Conservation (phyloP, 1,140 invertebrate genomes). For the Drosophila tani region DNA sequence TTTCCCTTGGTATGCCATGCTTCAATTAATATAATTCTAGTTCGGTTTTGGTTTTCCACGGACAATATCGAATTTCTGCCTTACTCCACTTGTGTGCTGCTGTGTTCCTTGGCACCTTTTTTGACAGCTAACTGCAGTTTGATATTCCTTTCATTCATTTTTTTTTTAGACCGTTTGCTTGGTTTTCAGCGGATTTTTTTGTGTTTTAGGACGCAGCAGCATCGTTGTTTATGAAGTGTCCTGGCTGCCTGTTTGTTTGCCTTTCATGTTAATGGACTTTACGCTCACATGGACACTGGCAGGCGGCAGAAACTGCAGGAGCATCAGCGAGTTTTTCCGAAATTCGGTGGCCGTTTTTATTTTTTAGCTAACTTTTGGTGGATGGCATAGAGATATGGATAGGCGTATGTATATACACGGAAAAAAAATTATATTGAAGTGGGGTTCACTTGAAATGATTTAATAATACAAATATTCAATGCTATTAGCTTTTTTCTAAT, state of each 20-base stretch:
- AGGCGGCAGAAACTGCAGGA: constrained; percentile 33
- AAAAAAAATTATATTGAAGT: not conserved
- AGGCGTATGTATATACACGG: constrained; percentile 14
- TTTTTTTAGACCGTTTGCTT: constrained; percentile 2
- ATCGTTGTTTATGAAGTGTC: constrained; percentile 74
- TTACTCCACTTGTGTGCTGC: constrained; percentile 4
- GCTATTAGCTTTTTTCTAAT: accelerated
- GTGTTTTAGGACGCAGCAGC: constrained; percentile 9
- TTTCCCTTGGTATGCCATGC: not conserved
- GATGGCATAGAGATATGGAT: constrained; percentile 41
- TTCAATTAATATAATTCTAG: constrained; percentile 30
- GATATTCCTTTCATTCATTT: constrained; percentile 3
- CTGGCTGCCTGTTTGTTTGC: constrained; percentile 67
- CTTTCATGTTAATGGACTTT: constrained; percentile 81
- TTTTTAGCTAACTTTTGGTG: constrained; percentile 25
- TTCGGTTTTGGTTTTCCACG: constrained; percentile 9
- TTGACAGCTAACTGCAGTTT: constrained; percentile 7
- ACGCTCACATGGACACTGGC: constrained; percentile 64
- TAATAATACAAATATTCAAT: not conserved
- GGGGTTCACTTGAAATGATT: accelerated
- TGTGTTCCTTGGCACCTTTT: constrained; percentile 3
- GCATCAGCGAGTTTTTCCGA: constrained; percentile 33
- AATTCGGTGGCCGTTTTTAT: constrained; percentile 35
- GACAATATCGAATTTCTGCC: constrained; percentile 5
- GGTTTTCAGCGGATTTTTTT: constrained; percentile 10